These are phyloP conservation scores for Drosophila sordidapex DNA, from an alignment of 2,888 invertebrate species.

Conservation along the genomic window DNA sequence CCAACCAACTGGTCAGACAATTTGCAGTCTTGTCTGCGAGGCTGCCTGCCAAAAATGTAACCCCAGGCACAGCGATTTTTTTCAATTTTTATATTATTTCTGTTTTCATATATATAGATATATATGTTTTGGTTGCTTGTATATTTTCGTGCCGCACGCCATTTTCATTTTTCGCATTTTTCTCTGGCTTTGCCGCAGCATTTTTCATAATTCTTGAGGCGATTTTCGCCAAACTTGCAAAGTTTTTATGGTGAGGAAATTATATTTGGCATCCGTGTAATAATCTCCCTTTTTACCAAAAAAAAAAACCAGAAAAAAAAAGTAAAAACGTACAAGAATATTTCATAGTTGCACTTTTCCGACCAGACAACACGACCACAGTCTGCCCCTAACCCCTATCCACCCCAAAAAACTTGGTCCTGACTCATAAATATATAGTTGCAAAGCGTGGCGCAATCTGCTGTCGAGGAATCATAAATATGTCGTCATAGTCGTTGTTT, in stretches of 20 bases:
- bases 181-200: conserved; percentile 64
- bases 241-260: conserved; percentile 63
- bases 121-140: conserved; percentile 29
- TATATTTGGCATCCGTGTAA: conserved; percentile 72
- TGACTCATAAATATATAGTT: conserved; percentile 59
- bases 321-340: conserved; percentile 48
- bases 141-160: conserved; percentile 76
- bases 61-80: conserved; percentile 61
- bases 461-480: conserved; percentile 68
- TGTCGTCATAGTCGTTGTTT: conserved; percentile 60
- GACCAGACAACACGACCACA: conserved; percentile 12
- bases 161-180: conserved; percentile 65
- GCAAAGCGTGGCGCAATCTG: conserved; percentile 45
- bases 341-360: conserved; percentile 77
- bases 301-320: conserved; percentile 19
- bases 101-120: conserved; percentile 13
- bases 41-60: conserved; percentile 77
- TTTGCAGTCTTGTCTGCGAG: conserved; percentile 69
- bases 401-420: conserved; percentile 10
- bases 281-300: conserved; percentile 68
- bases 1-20: conserved; percentile 69
- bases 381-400: conserved; percentile 1
- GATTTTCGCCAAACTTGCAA: conserved; percentile 55
- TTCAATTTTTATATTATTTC: conserved; percentile 27
- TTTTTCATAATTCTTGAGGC: conserved; percentile 78